Evolutionary conservation across 2,888 invertebrate species (phyloP).

Genomic region (Clistopyga incitator): DNA sequence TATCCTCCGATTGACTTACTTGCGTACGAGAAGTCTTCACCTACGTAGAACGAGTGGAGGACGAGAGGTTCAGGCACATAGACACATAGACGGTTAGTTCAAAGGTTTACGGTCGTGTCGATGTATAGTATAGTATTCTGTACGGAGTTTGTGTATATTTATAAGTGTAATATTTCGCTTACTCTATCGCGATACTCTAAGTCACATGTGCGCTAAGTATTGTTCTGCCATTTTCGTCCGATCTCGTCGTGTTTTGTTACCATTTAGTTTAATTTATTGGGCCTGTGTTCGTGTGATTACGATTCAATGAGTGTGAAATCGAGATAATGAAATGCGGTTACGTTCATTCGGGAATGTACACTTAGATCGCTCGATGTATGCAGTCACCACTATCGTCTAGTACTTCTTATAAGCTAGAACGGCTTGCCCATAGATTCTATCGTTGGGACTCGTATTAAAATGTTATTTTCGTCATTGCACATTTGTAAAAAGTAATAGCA

Average conservation of each 20-base stretch:
- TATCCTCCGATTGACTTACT: constrained; percentile 85
- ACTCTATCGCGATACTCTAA: background rate
- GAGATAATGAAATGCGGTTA: constrained; percentile 57
- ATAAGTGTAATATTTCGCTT: constrained; percentile 24
- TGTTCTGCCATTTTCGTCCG: constrained; percentile 8
- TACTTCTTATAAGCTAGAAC: constrained; percentile 25
- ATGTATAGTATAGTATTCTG: constrained; percentile 59
- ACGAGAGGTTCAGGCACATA: constrained; percentile 82
- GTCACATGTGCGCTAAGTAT: background rate
- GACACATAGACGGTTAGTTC: constrained; percentile 79
- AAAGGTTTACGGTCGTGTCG: constrained; percentile 63
- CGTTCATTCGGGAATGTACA: constrained; percentile 58
- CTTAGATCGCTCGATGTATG: constrained; percentile 58
- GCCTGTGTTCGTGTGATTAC: constrained; percentile 23
- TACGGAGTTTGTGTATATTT: constrained; percentile 45
- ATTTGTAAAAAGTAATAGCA: background rate
- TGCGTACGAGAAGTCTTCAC: constrained; percentile 88
- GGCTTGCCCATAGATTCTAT: constrained; percentile 5
- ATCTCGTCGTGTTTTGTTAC: constrained; percentile 5
- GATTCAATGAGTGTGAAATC: constrained; percentile 52
- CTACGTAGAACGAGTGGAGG: constrained; percentile 82
- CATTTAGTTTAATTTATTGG: background rate
- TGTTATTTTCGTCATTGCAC: background rate
- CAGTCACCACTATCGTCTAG: constrained; percentile 44
- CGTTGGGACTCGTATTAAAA: constrained; percentile 17